phyloP scores from a whole-genome alignment of 2,113 vertebrate genomes.

The Parus major region DNA sequence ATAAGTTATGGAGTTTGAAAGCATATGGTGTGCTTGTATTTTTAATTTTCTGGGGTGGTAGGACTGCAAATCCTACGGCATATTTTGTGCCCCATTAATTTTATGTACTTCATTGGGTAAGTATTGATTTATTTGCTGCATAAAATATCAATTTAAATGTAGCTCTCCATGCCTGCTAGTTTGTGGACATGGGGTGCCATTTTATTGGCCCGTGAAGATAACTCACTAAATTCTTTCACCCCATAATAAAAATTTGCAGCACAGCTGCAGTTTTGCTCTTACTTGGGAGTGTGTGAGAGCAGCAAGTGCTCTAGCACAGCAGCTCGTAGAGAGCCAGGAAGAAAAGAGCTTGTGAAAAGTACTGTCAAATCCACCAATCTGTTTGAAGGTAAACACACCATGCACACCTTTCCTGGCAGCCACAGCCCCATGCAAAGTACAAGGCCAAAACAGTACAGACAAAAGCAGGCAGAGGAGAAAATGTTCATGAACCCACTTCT shows the following conservation, averaged over 20 bases:
- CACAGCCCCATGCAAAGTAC: background rate
- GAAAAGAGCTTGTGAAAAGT: background rate
- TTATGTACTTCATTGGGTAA: constrained; percentile 18
- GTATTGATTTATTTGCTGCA: constrained; percentile 33
- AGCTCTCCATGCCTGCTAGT: background rate
- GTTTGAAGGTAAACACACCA: background rate
- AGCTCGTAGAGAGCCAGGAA: background rate
- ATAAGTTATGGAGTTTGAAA: background rate
- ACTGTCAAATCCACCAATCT: background rate
- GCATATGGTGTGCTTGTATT: background rate
- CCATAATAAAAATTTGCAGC: background rate
- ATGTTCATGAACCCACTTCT: background rate
- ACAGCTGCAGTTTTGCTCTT: background rate
- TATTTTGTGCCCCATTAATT: constrained; percentile 20
- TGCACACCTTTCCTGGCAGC: background rate
- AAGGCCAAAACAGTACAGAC: background rate
- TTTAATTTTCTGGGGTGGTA: constrained; percentile 15
- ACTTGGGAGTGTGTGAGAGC: background rate
- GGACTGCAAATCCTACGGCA: background rate
- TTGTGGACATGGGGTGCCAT: constrained; percentile 12
- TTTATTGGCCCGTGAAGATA: constrained; percentile 17
- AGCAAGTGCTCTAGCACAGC: background rate
- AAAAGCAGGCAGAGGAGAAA: background rate
- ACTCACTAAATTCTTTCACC: background rate
- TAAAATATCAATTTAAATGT: constrained; percentile 34